phyloP scores from a whole-genome alignment of 2,113 vertebrate species.

The Electrona antarctica region DNA sequence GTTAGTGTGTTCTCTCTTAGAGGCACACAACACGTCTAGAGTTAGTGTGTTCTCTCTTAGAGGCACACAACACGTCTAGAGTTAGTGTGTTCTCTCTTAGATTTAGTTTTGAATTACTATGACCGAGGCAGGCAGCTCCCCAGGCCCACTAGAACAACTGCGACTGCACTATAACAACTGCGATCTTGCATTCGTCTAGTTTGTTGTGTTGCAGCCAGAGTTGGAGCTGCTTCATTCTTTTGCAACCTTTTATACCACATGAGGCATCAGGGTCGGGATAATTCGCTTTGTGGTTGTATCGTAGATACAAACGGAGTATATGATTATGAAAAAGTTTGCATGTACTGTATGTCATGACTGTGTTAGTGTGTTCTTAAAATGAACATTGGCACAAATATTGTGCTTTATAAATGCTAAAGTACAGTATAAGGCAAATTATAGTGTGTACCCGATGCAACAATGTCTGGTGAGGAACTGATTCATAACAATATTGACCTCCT shows the following conservation, averaged over 20 bases:
- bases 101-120: conserved; percentile 25
- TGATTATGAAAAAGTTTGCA: too few species aligned
- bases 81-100: conserved; percentile 21
- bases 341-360: too few species aligned
- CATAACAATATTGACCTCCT: too few species aligned
- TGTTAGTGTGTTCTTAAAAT: background rate
- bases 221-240: conserved; percentile 23
- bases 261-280: conserved; percentile 19
- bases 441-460: too few species aligned
- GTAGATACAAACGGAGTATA: too few species aligned
- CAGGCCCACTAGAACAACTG: conserved; percentile 43
- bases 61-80: conserved; percentile 16
- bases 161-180: conserved; percentile 52
- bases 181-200: conserved; percentile 44
- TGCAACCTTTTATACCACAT: background rate
- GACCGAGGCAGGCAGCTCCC: conserved; percentile 38
- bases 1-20: too few species aligned
- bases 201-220: conserved; percentile 36
- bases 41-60: conserved; percentile 22
- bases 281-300: conserved; percentile 7
- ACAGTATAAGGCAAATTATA: background rate
- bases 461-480: too few species aligned
- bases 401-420: background rate
- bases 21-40: background rate
- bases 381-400: background rate